Base-by-base conservation (phyloP, 2,888 invertebrate species). In the Macaria liturata region DNA sequence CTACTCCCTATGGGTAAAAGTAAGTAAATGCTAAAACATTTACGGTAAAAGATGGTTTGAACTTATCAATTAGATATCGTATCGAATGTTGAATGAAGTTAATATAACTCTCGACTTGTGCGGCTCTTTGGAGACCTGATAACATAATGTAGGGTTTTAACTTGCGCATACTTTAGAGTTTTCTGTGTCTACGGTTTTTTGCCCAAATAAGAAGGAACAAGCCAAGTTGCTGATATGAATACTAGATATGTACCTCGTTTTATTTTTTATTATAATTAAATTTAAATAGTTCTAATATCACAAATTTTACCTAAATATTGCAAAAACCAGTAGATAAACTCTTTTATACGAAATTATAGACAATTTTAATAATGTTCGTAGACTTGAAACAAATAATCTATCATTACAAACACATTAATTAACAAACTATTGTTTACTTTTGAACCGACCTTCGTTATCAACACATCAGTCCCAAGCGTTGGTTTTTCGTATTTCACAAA, bases 21-120 rank as follows among this genome's bases (percentile, higher is more conserved):
- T 42, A 42, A 4, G 59, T 65, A 57, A 56, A 54, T 55, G 59
- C 57, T 61, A n/a, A n/a, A n/a, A n/a, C n/a, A n/a, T 58, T 54
- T 57, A 61, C 65, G 51, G 62, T 57, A 65, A 68, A 73, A 66
- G 70, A 71, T 75, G 70, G 69, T 74, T 73, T 73, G 63, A 72
- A 83, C 75, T 79, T 82, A 83, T 76, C 79, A 79, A 81, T 83
- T 80, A 79, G 75, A 71, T 74, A 76, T 42, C 73, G 72, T 78
- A 78, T 81, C 74, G 73, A 75, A 78, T 74, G 69, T 75, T 66
- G 69, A 67, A 75, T 74, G 80, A 78, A 79, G 78, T 80, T 80
- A 20, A 20, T 20, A 77, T 80, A 75, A 76, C 70, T 71, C 67
- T 34, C 34, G 72, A 76, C 67, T 77, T 42, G 46, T 62, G 56